Base-by-base conservation (phyloP, 2,888 invertebrate species). In the Lepidonotus clava region DNA sequence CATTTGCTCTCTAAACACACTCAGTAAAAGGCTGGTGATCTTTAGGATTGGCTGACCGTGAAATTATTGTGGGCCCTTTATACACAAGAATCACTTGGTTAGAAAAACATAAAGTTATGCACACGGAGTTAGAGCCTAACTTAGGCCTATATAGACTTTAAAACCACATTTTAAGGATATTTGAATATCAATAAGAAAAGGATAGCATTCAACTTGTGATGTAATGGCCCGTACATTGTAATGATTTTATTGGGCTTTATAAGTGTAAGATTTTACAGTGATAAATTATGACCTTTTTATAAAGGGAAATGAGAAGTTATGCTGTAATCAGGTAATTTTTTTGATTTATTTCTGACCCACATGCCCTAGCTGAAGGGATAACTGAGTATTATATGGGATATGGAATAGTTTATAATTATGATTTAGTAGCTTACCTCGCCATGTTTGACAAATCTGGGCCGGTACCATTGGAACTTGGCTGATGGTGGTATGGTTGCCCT, bases 371-470 rank as follows among this genome's bases (percentile, higher is more conserved):
- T 66, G 24, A 21, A 8, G 28, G 66, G n/a, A 66, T 66, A 66
- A 66, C 28, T 24, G 6, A 24, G n/a, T 21, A 66, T 14, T 66
- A 66, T 66, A 21, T 66, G 24, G 6, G 28, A 8, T 28, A 66
- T 51, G 51, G 51, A 66, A 66, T 66, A 66, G n/a, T 28, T 21
- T 24, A 66, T 28, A 14, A 28, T 14, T 66, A n/a, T 8, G 66
- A 24, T 8, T 6, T 14, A 66, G 66, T n/a, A 24, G n/a, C 80
- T 51, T 34, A 80, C 80, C 80, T 80, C 46, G 1, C 80, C 80
- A 2, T 41, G 8, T 4, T 80, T 18, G 1, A 80, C 24, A 46
- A 80, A 80, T 1, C 41, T 2, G 4, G 80, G 80, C 1, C 24
- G n/a, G 80, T 80, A 80, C 80, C 80, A 80, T 18, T 46, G 41